A percentile compares a stretch with the other conserved stretches of the same genome.
These are phyloP conservation scores for Microtus californicus DNA, from an alignment of 2,797 vertebrate species.

Conservation along the genomic window DNA sequence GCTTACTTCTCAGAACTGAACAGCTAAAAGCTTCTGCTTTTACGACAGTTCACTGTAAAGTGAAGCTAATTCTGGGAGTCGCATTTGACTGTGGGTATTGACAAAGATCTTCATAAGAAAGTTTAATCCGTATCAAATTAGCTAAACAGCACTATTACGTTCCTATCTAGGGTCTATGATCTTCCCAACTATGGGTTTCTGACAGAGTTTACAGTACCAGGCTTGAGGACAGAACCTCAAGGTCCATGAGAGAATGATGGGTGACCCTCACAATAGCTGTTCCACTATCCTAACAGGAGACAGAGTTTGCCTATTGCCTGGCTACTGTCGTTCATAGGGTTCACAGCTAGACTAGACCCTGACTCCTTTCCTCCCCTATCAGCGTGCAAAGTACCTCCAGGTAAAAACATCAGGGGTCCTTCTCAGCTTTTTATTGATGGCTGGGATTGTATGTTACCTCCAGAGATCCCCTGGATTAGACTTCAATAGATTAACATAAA, in stretches of 20 bases:
- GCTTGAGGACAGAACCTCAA: no score
- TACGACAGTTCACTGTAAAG: not conserved
- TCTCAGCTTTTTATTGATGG: not conserved
- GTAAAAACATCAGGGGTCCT: fast-evolving
- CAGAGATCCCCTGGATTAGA: not conserved
- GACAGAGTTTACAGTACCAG: not conserved
- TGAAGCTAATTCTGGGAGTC: not conserved
- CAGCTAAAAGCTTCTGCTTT: not conserved
- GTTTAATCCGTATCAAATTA: not conserved
- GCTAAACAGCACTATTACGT: not conserved
- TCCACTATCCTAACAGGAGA: no score
- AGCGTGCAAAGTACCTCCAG: not conserved
- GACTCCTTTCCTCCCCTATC: not conserved
- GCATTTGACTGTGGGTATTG: not conserved
- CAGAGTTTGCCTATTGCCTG: not conserved
- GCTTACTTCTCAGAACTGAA: not conserved
- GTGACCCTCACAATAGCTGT: not conserved
- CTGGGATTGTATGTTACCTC: not conserved
- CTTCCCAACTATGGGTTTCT: no score
- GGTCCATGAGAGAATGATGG: no score
- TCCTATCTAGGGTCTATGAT: not conserved
- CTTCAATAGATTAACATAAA: not conserved
- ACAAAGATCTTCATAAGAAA: not conserved
- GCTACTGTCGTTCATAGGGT: no score
- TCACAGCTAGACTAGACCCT: no score